A percentile compares a stretch with the other conserved stretches of the same genome.
These are phyloP conservation scores for Brachionus rubens DNA, from an alignment of 1,140 invertebrate species.

Conservation along the genomic window DNA sequence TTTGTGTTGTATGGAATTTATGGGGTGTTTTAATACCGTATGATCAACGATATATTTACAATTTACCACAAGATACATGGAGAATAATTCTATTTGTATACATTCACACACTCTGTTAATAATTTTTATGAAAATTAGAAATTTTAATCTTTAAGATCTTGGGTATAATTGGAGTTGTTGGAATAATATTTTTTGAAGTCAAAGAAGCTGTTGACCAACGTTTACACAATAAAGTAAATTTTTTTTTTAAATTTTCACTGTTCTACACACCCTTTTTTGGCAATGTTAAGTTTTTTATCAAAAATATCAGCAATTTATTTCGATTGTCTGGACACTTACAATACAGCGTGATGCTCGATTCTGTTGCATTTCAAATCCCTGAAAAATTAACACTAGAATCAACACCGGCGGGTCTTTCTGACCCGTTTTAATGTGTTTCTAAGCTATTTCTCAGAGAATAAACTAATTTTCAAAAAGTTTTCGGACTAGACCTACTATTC, in stretches of 20 bases:
- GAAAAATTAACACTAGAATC: too few species aligned
- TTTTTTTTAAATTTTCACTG: background rate
- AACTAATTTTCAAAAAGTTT: too few species aligned
- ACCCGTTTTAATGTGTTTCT: too few species aligned
- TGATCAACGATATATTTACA: background rate
- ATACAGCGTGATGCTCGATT: too few species aligned
- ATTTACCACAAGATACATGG: background rate
- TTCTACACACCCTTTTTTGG: too few species aligned
- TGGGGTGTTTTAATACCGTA: background rate
- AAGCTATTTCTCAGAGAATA: too few species aligned
- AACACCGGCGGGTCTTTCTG: too few species aligned
- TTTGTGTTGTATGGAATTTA: conserved; percentile 22
- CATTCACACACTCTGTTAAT: background rate
- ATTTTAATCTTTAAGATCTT: background rate
- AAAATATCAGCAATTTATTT: too few species aligned
- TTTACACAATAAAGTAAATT: background rate
- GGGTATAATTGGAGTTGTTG: background rate
- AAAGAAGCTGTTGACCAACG: background rate
- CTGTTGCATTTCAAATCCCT: too few species aligned
- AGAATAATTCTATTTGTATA: conserved; percentile 23
- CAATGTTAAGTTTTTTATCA: too few species aligned
- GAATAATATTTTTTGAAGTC: background rate
- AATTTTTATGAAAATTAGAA: background rate
- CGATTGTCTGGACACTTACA: too few species aligned
- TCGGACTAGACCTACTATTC: too few species aligned